A percentile compares a stretch with the other conserved stretches of the same genome.
Evolutionary conservation across 2,888 invertebrate species (phyloP).

Genomic region (Beris morrisii): DNA sequence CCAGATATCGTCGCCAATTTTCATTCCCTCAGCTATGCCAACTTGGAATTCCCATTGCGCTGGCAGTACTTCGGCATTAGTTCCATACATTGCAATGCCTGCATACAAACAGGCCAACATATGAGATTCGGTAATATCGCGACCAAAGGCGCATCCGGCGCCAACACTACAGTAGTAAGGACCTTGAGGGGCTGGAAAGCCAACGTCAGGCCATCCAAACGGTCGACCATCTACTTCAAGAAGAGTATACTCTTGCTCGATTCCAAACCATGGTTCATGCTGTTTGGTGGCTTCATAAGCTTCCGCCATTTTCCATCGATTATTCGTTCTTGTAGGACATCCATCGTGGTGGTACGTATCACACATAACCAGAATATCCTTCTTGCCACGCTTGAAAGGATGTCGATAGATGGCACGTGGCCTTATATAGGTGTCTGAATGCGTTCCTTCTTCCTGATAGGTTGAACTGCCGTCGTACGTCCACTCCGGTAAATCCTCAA

Average conservation of each 20-base stretch:
- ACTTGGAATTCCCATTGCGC: conserved; percentile 74
- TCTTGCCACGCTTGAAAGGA: conserved; percentile 72
- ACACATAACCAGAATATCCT: conserved; percentile 73
- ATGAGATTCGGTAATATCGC: conserved; percentile 82
- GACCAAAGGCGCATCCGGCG: conserved; percentile 72
- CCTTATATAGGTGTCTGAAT: conserved; percentile 73
- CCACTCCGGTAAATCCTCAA: conserved; percentile 72
- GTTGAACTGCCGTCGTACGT: conserved; percentile 76
- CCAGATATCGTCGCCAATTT: conserved; percentile 65
- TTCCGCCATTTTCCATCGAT: conserved; percentile 57
- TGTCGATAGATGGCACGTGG: conserved; percentile 79
- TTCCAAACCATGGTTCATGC: conserved; percentile 72
- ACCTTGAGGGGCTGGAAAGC: conserved; percentile 70
- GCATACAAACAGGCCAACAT: conserved; percentile 70
- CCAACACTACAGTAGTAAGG: conserved; percentile 87
- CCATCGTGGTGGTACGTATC: conserved; percentile 70
- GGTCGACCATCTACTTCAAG: conserved; percentile 65
- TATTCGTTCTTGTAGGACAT: conserved; percentile 57
- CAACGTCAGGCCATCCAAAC: conserved; percentile 74
- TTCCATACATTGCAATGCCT: conserved; percentile 75
- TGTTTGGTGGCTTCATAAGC: conserved; percentile 62
- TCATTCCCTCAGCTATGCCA: conserved; percentile 65
- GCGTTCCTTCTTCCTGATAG: conserved; percentile 64
- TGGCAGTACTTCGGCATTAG: conserved; percentile 82
- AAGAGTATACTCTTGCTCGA: conserved; percentile 68